Evolutionary conservation across 2,888 invertebrate species (phyloP), one percentile per base, ranked within the genome.

Genomic region (Dendrolimus pini): DNA sequence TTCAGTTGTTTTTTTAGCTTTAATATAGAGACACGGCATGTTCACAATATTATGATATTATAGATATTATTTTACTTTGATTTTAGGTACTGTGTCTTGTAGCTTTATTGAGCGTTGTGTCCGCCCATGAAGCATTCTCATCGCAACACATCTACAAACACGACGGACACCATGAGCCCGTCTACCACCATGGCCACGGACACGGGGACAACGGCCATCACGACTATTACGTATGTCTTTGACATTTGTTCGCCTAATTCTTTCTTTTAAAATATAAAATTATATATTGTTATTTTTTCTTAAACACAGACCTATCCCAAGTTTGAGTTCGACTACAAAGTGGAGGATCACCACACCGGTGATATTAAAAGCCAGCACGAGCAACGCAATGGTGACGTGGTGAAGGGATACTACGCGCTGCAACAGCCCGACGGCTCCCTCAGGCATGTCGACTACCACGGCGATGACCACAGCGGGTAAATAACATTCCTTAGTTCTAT

Each of bases 331-430:
- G 81, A 84, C 64, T 89, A 90, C 70, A 80, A 86, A 42, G 88
- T 87, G 6, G 78, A 82, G 62, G 92, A 92, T 64, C 83, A 80
- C 1, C 91, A 92, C 65, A 91, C 91, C 52, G 91, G 88, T 7
- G 91, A 92, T 77, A 78, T 84, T 66, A 91, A 92, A 72, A 82
- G 79, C 63, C 91, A 91, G 71, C 77, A 83, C 58, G 91, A 92
- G 74, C 71, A 80, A 58, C 82, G 85, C 55, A 88, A 91, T 76
- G 93, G 93, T 1, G 87, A 93, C 68, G 83, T 83, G 53, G 92
- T 93, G 59, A 85, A 90, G 72, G 93, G 93, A 47, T 54, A 60
- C 59, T 66, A 66, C 62, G 62, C 65, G 64, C 59, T 72, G 61
- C 10, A 74, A 70, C 55, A 70, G 59, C 56, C 77, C 62, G 66